Conservation (phyloP, 92 coral and sea anemone genomes). For the Phenganax subtilis region DNA sequence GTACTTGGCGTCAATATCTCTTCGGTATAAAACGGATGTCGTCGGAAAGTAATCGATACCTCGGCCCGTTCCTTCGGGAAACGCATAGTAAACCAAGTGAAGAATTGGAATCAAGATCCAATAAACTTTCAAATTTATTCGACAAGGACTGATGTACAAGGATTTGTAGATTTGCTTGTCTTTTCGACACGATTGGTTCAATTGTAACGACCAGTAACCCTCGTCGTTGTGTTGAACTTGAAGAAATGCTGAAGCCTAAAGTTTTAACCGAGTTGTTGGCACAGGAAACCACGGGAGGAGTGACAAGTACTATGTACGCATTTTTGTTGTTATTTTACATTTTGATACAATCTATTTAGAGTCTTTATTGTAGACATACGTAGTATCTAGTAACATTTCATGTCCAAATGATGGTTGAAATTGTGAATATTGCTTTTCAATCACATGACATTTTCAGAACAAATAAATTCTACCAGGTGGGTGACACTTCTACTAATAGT, state of each 20-base stretch:
- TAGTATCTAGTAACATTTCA: no score
- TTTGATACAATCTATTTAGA: background rate
- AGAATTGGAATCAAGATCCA: background rate
- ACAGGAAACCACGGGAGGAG: slow-evolving; percentile 91
- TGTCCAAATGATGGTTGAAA: no score
- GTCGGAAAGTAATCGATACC: background rate
- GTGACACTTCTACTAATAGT: background rate
- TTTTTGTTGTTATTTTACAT: background rate
- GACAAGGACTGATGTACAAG: background rate
- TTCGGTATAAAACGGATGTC: background rate
- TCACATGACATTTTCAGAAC: no score
- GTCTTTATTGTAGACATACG: background rate
- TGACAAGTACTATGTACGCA: slow-evolving; percentile 75
- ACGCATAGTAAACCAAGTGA: no score
- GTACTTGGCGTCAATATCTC: no score
- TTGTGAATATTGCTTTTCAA: no score
- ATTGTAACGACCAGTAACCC: background rate
- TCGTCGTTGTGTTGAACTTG: slow-evolving; percentile 23
- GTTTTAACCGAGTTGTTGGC: slow-evolving; percentile 82
- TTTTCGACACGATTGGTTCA: slow-evolving; percentile 29
- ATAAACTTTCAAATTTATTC: background rate
- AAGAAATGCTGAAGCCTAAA: slow-evolving; percentile 83
- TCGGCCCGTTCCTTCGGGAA: background rate
- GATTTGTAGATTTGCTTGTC: background rate
- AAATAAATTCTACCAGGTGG: background rate